These are phyloP conservation scores for Harpalus rufipes DNA, from an alignment of 2,888 invertebrate genomes.

Conservation along the genomic window DNA sequence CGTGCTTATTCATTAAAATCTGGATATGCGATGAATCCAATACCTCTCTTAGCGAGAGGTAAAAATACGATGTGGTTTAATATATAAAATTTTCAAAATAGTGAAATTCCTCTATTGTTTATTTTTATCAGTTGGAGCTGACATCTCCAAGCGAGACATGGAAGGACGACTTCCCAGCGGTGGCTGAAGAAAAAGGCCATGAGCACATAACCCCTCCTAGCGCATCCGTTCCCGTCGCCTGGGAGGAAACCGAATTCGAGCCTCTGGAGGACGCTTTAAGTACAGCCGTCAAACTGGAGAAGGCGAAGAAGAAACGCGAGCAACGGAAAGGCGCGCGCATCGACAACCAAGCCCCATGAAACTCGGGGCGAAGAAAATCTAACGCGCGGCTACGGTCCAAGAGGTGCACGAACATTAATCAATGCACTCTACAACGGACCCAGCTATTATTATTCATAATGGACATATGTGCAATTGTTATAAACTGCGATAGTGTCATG, in stretches of 20 bases:
- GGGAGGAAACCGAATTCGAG: slow-evolving; percentile 91
- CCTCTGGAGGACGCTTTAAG: slow-evolving; percentile 82
- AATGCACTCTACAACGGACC: too few species aligned
- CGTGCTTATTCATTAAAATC: too few species aligned
- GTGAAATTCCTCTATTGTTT: neutral
- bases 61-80: too few species aligned
- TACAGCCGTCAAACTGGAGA: slow-evolving; percentile 83
- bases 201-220: slow-evolving; percentile 23
- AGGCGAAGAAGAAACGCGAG: slow-evolving; percentile 90
- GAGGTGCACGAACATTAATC: too few species aligned
- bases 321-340: slow-evolving; percentile 89
- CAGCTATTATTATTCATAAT: too few species aligned
- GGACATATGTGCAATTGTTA: too few species aligned
- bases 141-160: slow-evolving; percentile 82
- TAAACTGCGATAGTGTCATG: too few species aligned
- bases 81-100: too few species aligned
- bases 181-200: slow-evolving; percentile 68
- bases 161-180: slow-evolving; percentile 77
- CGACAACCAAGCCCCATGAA: slow-evolving; percentile 84
- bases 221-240: slow-evolving; percentile 78
- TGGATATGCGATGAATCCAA: too few species aligned
- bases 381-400: too few species aligned
- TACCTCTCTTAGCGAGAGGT: too few species aligned
- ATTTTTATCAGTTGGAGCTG: slow-evolving; percentile 78
- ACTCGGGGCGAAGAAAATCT: slow-evolving; percentile 81